Conservation (phyloP, 2,113 vertebrate species). For the Saguinus imperator region DNA sequence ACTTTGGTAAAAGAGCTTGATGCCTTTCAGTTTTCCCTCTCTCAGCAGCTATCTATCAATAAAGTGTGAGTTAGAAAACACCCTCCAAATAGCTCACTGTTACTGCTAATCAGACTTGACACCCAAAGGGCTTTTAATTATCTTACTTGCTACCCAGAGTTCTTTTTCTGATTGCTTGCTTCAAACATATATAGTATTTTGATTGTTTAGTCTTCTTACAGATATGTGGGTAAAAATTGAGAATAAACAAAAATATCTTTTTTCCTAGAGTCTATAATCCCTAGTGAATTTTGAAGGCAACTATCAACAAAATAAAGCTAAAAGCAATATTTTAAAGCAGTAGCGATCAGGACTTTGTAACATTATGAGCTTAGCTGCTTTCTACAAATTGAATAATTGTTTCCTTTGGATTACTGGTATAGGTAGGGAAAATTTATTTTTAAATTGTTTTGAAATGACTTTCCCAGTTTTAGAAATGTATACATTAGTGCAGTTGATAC, state of each 20-base stretch:
- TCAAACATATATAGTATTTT: not conserved
- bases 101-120: not conserved
- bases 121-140: not conserved
- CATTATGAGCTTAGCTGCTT: not conserved
- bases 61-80: not conserved
- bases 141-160: not conserved
- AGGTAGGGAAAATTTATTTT: not conserved
- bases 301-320: not conserved
- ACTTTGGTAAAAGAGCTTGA: not conserved
- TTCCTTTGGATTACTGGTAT: not conserved
- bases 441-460: slow-evolving; percentile 18
- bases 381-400: slow-evolving; percentile 15
- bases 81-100: not conserved
- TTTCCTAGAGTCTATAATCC: not conserved
- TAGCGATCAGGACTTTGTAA: not conserved
- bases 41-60: not conserved
- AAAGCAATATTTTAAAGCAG: not conserved
- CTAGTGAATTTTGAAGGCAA: not conserved
- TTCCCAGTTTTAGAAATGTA: not conserved
- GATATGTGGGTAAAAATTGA: not conserved
- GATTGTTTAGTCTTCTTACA: not conserved
- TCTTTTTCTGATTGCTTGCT: not conserved
- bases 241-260: not conserved
- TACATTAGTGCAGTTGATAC: not conserved
- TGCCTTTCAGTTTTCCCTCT: not conserved